Base-by-base conservation (phyloP, 2,888 invertebrate genomes). In the Cryptosula pallasiana region DNA sequence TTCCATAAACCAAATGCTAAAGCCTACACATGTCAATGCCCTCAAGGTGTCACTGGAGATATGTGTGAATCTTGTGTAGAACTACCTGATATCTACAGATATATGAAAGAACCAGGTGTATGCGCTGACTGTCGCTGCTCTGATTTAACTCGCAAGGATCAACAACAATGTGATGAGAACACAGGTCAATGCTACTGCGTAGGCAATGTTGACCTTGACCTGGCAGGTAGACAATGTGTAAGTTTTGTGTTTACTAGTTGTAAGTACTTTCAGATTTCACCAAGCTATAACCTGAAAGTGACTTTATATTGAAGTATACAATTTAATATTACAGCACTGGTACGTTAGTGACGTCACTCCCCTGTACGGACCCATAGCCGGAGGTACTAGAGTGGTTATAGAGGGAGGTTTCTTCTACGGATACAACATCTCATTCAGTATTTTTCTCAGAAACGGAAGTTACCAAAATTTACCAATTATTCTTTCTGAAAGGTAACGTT, bases 21-120 rank as follows among this genome's bases (percentile, higher is more conserved):
- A 27, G 27, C 2, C 63, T 63, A 63, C 27, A 9, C 20, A 16
- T 63, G 63, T 34, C 27, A 27, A 1, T 63, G 63, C 32, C 63
- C 63, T 13, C 32, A 25, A 13, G 63, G 63, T 63, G 32, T 63
- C n/a, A 32, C 63, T 13, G 63, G 63, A 63, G 63, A 63, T 34
- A 20, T 9, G 32, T 63, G 63, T 63, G 63, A 63, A n/a, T 13
- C 20, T 9, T 63, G 63, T 32, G 32, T 13, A 9, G 32, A 63
- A 3, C 1, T n/a, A 13, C 5, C 27, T 9, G 63, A 32, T 9
- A 5, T 29, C 29, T 63, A 25, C 63, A 20, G 63, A 32, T 63
- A 63, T 32, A 32, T 27, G 3, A 63, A 63, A 27, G 16, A 16
- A 29, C 29, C 13, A 27, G 34, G 34, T 32, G 63, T 63, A 16